Base-by-base conservation (phyloP, 2,888 invertebrate genomes). In the Scrobipalpa atriplicella region DNA sequence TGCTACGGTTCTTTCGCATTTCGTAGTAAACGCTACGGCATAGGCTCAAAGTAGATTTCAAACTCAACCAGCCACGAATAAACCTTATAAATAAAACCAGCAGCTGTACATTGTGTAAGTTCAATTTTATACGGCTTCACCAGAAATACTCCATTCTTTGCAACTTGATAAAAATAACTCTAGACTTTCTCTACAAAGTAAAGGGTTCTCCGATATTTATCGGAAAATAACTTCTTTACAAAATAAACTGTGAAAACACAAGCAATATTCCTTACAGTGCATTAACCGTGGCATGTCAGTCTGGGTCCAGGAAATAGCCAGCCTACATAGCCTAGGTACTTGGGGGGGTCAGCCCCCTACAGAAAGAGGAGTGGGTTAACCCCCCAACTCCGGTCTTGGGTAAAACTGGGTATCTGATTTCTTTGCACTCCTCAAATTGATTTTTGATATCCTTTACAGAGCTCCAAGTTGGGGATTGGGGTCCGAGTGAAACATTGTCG, bases 351-450 rank as follows among this genome's bases (percentile, higher is more conserved):
- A 58, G 58, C 36, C 13, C n/a, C 10, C 10, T 0, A 13, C 1
- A 8, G 52, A 1, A 11, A 21, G 21, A 18, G 21, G 13, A 21
- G 54, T 21, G 54, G 54, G 54, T 16, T 29, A 16, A 67, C 63
- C 38, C 58, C 68, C 72, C 69, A 73, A 62, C 58, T 58, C 67
- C 68, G 67, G 66, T 62, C 62, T 62, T 62, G 62, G 62, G 76
- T 75, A 79, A 80, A 79, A 77, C 79, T 75, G 72, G 76, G 81
- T 83, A 83, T 83, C 85, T 83, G 82, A 81, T 84, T 83, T 80
- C 83, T 62, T 47, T 62, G 62, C 62, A 62, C 62, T 62, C 47
- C 36, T 47, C 62, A 62, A 66, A 66, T 62, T 66, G 66, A 66
- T 66, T 66, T 56, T 62, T 62, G 65, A 65, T 65, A 65, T 65